These are phyloP conservation scores for Leuciscus waleckii DNA, from an alignment of 2,797 vertebrate genomes.

Conservation along the genomic window DNA sequence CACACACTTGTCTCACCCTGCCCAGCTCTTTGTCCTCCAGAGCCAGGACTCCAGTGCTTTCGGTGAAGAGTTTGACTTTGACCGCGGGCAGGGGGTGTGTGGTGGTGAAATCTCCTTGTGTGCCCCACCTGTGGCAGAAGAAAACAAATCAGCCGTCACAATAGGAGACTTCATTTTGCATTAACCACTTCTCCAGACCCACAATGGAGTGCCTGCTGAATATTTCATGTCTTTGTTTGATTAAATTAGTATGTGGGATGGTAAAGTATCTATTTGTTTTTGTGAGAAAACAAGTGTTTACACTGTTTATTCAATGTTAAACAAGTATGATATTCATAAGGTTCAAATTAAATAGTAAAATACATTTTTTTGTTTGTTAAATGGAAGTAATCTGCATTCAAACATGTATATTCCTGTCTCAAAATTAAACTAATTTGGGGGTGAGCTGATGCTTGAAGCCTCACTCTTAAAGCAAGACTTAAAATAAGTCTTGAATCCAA, in stretches of 20 bases:
- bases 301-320: not conserved
- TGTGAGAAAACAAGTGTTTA: not conserved
- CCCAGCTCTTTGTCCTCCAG: conserved; percentile 98
- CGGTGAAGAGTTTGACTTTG: conserved; percentile 97
- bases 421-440: not conserved
- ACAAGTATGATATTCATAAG: not conserved
- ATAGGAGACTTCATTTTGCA: not conserved
- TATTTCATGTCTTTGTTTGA: not conserved
- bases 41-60: conserved; percentile 90
- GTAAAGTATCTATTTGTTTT: not conserved
- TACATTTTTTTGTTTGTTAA: not conserved
- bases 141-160: conserved; percentile 27
- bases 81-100: conserved; percentile 94
- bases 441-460: not conserved
- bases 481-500: not conserved
- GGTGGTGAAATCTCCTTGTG: conserved; percentile 96
- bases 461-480: not conserved
- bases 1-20: conserved; percentile 77
- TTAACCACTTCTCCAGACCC: not conserved
- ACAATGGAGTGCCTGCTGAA: not conserved
- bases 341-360: not conserved
- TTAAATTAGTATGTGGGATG: not conserved
- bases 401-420: too few relatives aligned
- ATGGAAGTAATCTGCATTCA: too few relatives aligned
- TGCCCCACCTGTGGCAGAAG: conserved; percentile 89